Evolutionary conservation across 2,888 invertebrate genomes (phyloP).

Genomic region (Lithophane socia): DNA sequence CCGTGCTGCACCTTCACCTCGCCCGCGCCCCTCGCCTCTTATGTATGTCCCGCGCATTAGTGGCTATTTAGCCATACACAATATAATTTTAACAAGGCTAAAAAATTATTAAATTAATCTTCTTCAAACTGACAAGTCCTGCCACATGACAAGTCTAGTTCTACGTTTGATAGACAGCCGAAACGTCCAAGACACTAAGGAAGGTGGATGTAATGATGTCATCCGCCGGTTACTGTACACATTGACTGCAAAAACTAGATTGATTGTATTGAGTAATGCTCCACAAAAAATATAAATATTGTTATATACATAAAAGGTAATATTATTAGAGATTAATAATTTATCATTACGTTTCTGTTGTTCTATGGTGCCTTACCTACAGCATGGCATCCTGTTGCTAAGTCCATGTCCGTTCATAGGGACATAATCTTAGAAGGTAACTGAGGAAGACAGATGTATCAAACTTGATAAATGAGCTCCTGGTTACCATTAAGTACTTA

Average conservation of each 20-base stretch:
- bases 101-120: background rate
- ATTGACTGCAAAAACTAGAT: conserved; percentile 48
- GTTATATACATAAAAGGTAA: conserved; percentile 28
- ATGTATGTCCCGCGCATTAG: background rate
- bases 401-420: background rate
- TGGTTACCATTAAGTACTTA: too few relatives aligned
- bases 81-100: background rate
- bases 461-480: too few relatives aligned
- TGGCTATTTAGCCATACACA: too few relatives aligned
- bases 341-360: conserved; percentile 7
- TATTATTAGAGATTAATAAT: background rate
- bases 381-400: background rate
- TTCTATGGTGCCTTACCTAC: background rate
- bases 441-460: background rate
- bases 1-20: too few relatives aligned
- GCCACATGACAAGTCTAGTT: conserved; percentile 20
- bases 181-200: conserved; percentile 30
- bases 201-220: conserved; percentile 52
- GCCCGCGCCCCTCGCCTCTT: too few relatives aligned
- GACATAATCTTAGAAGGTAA: too few relatives aligned
- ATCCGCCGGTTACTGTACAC: conserved; percentile 34
- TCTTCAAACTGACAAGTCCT: background rate
- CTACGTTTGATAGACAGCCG: conserved; percentile 33
- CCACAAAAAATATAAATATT: conserved; percentile 53
- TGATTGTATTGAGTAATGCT: conserved; percentile 45